Base-by-base conservation (phyloP, 1,140 invertebrate genomes). In the Ceratina australensis region DNA sequence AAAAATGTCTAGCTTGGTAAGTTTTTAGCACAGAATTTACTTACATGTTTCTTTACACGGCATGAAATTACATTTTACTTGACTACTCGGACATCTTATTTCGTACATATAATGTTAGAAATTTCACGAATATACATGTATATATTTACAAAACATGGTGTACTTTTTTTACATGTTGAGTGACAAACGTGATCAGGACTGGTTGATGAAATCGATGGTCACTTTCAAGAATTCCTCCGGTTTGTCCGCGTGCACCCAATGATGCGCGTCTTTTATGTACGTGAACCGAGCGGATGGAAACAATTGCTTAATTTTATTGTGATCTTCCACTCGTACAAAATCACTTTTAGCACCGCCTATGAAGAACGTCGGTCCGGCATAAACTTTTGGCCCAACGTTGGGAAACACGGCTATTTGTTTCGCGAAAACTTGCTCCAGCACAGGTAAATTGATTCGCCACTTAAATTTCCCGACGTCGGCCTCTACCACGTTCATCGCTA, bases 171-270 rank as follows among this genome's bases (percentile, higher is more conserved):
- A 81, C 16, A 73, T 73, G 16, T 71, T 28, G 52, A 24, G 81
- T 50, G 3, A 73, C 16, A 10, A 7, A 42, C 3, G 5, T 10
- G 28, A 73, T 20, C 18, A 7, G 15, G 47, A 18, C n/a, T 86
- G 47, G 64, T 91, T 91, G 56, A 92, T 78, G 69, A 92, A 92
- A 28, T 47, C 69, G 1, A 86, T 87, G 3, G 94, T 92, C 81
- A 93, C 82, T 79, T 94, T 92, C 13, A 98, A 87, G 90, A 99
- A 98, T 86, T 96, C 94, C 2, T 93, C 87, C 2, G 98, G 97
- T 89, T 98, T 96, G 80, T 99, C 97, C 67, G 96, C 95, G 88
- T 99, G 98, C 12, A 98, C 95, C 96, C 97, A 98, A 90, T 99
- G 98, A 8, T 97, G 97, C 22, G 98, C 96, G 75, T 94, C 95